A percentile compares a stretch with the other conserved stretches of the same genome.
Evolutionary conservation across 1,140 invertebrate species (phyloP).

Genomic region (Cepaea nemoralis): DNA sequence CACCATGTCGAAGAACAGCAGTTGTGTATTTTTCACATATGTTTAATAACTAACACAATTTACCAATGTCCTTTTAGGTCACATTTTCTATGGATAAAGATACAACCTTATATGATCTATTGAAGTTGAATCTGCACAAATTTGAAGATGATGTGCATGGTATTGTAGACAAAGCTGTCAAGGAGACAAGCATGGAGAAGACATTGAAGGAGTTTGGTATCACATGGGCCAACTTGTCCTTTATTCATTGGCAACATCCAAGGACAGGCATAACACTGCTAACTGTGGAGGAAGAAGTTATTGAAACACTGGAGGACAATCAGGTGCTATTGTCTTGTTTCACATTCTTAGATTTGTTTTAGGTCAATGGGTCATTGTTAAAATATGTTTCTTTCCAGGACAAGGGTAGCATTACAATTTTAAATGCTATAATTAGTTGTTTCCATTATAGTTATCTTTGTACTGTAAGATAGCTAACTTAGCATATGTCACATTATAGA

Average conservation of each 20-base stretch:
- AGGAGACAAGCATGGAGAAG: constrained; percentile 98
- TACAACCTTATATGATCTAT: constrained; percentile 90
- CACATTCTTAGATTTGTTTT: too few species aligned
- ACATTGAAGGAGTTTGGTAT: constrained; percentile 87
- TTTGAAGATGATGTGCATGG: constrained; percentile 96
- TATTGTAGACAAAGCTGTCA: constrained; percentile 96
- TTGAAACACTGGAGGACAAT: constrained; percentile 97
- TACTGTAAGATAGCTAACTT: too few species aligned
- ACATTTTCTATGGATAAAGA: constrained; percentile 92
- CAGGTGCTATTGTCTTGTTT: constrained; percentile 77
- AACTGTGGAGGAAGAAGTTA: constrained; percentile 92
- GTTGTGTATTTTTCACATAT: too few species aligned
- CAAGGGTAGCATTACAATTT: too few species aligned
- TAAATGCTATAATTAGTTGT: too few species aligned
- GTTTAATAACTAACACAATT: too few species aligned
- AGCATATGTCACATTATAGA: too few species aligned
- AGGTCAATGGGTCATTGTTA: too few species aligned
- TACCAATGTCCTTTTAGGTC: constrained; percentile 76
- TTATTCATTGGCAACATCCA: constrained; percentile 88
- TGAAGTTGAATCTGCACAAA: constrained; percentile 91
- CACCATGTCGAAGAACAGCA: too few species aligned
- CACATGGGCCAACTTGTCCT: constrained; percentile 94
- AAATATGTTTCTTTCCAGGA: too few species aligned
- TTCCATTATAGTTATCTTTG: too few species aligned
- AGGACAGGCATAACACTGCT: constrained; percentile 87